Percentiles rank a stretch among this genome's conserved stretches.
phyloP scores from a whole-genome alignment of 2,888 invertebrate genomes.

The Parnassius orleans region DNA sequence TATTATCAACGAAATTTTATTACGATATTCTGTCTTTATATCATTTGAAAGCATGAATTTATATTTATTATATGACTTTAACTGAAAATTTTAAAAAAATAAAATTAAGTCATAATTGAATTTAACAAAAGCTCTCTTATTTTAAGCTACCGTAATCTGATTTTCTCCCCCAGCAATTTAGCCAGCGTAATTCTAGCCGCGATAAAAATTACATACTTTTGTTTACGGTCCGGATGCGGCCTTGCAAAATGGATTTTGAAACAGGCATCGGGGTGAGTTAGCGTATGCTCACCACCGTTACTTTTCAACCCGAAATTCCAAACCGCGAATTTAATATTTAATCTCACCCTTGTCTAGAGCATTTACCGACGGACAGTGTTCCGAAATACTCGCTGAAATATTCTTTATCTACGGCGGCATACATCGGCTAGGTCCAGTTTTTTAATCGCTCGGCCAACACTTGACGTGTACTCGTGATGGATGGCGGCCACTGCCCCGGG shows the following conservation, averaged over 20 bases:
- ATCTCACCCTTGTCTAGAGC: constrained; percentile 78
- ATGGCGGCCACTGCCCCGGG: constrained; percentile 58
- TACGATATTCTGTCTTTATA: not conserved
- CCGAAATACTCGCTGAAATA: constrained; percentile 56
- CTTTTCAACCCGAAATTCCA: constrained; percentile 77
- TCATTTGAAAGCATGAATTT: not conserved
- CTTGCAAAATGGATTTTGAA: constrained; percentile 60
- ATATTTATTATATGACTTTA: not conserved
- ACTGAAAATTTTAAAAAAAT: constrained; percentile 20
- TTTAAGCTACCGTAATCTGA: constrained; percentile 30
- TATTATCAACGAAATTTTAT: too few relatives aligned
- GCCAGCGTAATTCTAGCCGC: constrained; percentile 33
- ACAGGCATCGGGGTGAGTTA: constrained; percentile 52
- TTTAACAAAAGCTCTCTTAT: constrained; percentile 26
- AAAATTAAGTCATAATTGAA: constrained; percentile 25
- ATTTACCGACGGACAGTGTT: constrained; percentile 68
- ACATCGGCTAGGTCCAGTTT: constrained; percentile 66
- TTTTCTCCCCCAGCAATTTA: constrained; percentile 31
- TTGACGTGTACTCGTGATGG: constrained; percentile 75
- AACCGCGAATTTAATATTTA: constrained; percentile 80
- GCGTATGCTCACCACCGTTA: constrained; percentile 61
- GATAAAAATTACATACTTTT: constrained; percentile 66
- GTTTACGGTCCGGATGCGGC: constrained; percentile 63
- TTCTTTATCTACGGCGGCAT: constrained; percentile 37
- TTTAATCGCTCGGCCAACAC: constrained; percentile 74